Conservation (phyloP, 2,797 vertebrate species). For the Potorous gilbertii region DNA sequence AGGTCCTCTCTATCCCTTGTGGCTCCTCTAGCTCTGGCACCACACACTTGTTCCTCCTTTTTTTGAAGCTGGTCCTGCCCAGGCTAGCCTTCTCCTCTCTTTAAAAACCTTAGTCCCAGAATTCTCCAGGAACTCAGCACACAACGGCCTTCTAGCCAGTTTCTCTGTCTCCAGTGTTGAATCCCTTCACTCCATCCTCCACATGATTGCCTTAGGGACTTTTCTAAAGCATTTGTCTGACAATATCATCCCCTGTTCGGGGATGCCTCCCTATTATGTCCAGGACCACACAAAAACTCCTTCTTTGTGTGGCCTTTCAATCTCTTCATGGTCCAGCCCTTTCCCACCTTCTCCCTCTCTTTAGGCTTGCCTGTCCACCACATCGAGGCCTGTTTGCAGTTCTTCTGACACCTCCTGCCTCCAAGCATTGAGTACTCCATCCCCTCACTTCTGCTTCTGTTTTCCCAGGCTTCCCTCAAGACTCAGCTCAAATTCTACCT, state of each 20-base stretch:
- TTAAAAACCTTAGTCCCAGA: neutral
- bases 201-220: too few species aligned
- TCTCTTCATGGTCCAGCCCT: neutral
- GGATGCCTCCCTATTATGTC: too few species aligned
- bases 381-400: too few species aligned
- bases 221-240: neutral
- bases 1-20: neutral
- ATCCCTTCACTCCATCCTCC: too few species aligned
- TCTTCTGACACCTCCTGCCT: neutral
- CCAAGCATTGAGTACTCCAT: neutral
- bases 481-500: too few species aligned
- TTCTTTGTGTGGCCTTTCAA: too few species aligned
- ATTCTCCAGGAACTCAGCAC: neutral
- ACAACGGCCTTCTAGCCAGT: neutral
- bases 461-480: neutral
- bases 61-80: neutral
- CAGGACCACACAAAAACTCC: too few species aligned
- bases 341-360: neutral
- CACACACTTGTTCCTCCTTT: neutral
- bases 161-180: too few species aligned
- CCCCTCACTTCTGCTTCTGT: neutral
- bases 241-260: neutral
- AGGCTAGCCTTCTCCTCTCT: neutral
- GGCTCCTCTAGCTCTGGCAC: neutral
- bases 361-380: too few species aligned